These are phyloP conservation scores for Lasioglossum calceatum DNA, from an alignment of 2,888 invertebrate genomes.

Conservation along the genomic window DNA sequence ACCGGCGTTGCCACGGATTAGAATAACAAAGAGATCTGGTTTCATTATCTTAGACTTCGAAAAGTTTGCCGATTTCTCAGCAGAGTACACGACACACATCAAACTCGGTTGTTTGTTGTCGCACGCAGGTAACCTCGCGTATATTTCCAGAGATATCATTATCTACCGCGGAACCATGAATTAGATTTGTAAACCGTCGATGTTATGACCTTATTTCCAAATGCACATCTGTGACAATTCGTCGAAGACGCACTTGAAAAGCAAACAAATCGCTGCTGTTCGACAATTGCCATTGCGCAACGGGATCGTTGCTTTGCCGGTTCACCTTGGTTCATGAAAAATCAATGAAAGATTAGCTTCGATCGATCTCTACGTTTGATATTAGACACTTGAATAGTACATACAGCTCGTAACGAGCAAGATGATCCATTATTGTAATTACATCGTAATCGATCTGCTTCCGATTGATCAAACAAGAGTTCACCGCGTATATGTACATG, in stretches of 20 bases:
- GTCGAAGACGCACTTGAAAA: background rate
- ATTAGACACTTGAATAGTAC: background rate
- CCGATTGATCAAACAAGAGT: background rate
- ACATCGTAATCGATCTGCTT: background rate
- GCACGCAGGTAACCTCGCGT: background rate
- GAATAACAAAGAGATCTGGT: background rate
- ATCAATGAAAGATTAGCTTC: background rate
- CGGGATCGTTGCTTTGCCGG: background rate
- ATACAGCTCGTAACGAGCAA: too few relatives aligned
- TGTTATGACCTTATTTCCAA: background rate
- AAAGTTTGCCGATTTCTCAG: background rate
- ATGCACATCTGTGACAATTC: background rate
- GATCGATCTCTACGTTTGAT: background rate
- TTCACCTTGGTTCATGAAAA: background rate
- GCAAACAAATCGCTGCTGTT: background rate
- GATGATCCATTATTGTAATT: background rate
- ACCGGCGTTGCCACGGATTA: background rate
- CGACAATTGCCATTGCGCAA: background rate
- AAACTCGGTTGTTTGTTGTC: background rate
- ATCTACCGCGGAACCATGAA: conserved; percentile 8
- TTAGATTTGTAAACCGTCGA: background rate
- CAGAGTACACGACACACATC: background rate
- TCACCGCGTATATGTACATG: too few relatives aligned
- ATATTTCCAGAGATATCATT: background rate
- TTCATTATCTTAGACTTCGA: background rate